Evolutionary conservation across 2,888 invertebrate genomes (phyloP), one percentile per base, ranked within the genome.

Genomic region (Sinotaia quadrata): DNA sequence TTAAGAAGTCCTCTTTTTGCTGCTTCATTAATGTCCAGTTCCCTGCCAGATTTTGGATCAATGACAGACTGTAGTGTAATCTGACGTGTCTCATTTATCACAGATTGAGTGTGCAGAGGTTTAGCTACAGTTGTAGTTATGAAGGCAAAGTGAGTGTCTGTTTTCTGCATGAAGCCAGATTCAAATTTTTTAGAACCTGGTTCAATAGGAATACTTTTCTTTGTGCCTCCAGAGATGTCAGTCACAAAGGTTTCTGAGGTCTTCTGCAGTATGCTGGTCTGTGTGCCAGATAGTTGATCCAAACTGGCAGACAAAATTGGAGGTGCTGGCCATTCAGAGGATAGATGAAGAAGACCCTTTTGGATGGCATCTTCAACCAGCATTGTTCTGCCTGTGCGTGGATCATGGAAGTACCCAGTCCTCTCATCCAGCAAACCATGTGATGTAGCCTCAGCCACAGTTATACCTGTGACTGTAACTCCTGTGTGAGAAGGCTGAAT

Each of bases 1-100:
- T 97, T 97, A 61, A 98, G 89, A 21, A 97, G 92, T 29, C 96
- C 97, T 27, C 91, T 91, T 36, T 93, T 92, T 71, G 96, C 93
- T 0, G 97, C 95, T 88, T 97, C 94, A 44, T 84, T 75, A 24
- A 90, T 81, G 72, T 89, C 82, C 52, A 89, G 82, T 60, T 83
- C 80, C 68, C 83, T 76, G 49, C 87, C 87, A 27, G 87, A 88
- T 67, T 84, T 81, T 27, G 89, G 89, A 78, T 91, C 87, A 29
- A 81, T 76, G 10, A 86, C 85, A 51, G 84, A 80, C 65, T 78
- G 74, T 2, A 87, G 76, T 34, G 79, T 80, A 63, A 84, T 78
- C 60, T 82, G 83, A 57, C 78, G 80, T 5, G 79, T 81, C 75
- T 86, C 84, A 34, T 80, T 79, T 44, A 86, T 84, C 61, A 84